These are phyloP conservation scores for Holocentrus rufus DNA, from an alignment of 2,797 vertebrate species.

Conservation along the genomic window DNA sequence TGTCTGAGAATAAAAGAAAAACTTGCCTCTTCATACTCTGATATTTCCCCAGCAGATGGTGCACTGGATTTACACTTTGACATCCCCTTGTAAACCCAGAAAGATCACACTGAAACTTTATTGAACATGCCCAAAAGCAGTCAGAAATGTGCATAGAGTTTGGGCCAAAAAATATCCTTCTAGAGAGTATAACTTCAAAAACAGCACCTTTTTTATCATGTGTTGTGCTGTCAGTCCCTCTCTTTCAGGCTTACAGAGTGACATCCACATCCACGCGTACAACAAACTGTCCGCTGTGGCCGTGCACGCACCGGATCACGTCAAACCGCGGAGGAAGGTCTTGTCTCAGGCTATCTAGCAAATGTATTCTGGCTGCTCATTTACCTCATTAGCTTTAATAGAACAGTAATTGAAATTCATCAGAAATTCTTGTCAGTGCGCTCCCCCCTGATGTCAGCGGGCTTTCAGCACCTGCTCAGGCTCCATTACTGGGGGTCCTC, in stretches of 20 bases:
- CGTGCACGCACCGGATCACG: conserved; percentile 13
- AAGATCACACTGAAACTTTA: conserved; percentile 19
- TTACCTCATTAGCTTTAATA: conserved; percentile 94
- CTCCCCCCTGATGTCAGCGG: conserved; percentile 88
- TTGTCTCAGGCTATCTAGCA: conserved; percentile 69
- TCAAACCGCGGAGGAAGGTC: conserved; percentile 42
- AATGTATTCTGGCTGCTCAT: conserved; percentile 83
- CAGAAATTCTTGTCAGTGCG: conserved; percentile 93
- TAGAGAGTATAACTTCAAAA: neutral
- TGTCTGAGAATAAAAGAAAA: neutral
- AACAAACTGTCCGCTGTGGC: neutral
- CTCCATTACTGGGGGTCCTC: conserved; percentile 92
- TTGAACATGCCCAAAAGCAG: conserved; percentile 20
- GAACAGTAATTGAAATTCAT: conserved; percentile 98
- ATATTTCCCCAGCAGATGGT: conserved; percentile 62
- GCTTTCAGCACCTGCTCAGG: conserved; percentile 89
- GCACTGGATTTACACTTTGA: conserved; percentile 27
- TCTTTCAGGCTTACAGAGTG: neutral
- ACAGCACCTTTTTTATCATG: neutral
- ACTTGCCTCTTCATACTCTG: neutral
- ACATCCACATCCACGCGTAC: neutral
- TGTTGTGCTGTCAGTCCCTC: neutral
- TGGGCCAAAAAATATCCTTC: neutral
- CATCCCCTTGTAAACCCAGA: neutral
- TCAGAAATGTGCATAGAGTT: neutral